Percentiles rank a stretch among this genome's conserved stretches.
Evolutionary conservation across 2,888 invertebrate species (phyloP).

Genomic region (Cylloceria caligata): DNA sequence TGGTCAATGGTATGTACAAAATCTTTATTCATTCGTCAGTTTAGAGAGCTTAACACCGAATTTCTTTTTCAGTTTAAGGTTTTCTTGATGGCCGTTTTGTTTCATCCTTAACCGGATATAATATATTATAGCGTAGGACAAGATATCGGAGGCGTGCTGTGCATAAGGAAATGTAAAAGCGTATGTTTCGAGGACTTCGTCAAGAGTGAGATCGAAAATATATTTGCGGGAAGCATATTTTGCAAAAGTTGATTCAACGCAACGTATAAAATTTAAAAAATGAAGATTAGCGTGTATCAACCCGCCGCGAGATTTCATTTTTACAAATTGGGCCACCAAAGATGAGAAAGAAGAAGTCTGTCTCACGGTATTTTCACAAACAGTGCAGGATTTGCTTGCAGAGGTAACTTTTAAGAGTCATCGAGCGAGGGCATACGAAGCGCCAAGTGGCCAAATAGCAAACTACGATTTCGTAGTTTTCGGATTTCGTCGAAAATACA

Average conservation of each 20-base stretch:
- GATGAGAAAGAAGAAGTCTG: slow-evolving; percentile 3
- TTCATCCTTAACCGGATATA: slow-evolving; percentile 51
- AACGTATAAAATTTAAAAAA: slow-evolving; percentile 16
- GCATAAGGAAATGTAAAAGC: slow-evolving; percentile 38
- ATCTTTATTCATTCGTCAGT: slow-evolving; percentile 33
- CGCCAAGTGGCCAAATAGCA: no score
- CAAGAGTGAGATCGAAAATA: slow-evolving; percentile 29
- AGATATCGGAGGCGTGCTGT: slow-evolving; percentile 42
- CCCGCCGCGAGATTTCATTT: slow-evolving; percentile 35
- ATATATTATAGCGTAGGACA: slow-evolving; percentile 38
- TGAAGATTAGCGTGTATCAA: slow-evolving; percentile 25
- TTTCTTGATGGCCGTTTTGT: slow-evolving; percentile 50
- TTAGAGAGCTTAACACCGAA: slow-evolving; percentile 43
- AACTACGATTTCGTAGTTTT: no score
- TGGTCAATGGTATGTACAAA: slow-evolving; percentile 11
- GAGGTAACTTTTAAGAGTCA: no score
- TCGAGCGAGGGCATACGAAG: no score
- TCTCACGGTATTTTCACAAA: slow-evolving; percentile 27
- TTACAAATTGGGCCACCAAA: slow-evolving; percentile 25
- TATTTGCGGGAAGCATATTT: slow-evolving; percentile 14
- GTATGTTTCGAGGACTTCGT: slow-evolving; percentile 33
- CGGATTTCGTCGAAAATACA: no score
- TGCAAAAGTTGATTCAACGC: slow-evolving; percentile 7
- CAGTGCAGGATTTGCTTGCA: slow-evolving; percentile 47
- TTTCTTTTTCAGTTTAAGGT: slow-evolving; percentile 14